Percentiles rank a stretch among this genome's conserved stretches.
Conservation (phyloP, 35 echinoderm and acorn worm species). For the Lytechinus pictus region DNA sequence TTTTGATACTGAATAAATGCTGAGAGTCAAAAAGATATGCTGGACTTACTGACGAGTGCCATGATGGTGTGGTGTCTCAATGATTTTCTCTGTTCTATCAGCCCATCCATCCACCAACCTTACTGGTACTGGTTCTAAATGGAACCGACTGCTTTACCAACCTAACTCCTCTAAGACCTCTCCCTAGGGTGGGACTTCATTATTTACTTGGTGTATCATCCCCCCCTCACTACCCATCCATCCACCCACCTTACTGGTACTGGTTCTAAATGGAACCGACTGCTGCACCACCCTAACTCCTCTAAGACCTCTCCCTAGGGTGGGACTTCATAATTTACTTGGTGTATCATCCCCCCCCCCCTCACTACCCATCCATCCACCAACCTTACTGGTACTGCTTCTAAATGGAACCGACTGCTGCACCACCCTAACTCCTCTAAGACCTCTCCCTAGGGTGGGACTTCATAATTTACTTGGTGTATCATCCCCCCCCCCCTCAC, state of each 20-base stretch:
- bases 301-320: conserved; percentile 69
- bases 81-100: too few species aligned
- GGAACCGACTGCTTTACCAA: conserved; percentile 81
- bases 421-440: conserved; percentile 67
- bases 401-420: conserved; percentile 89
- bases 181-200: conserved; percentile 81
- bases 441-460: conserved; percentile 78
- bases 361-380: not conserved
- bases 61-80: too few species aligned
- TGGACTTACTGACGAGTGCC: too few species aligned
- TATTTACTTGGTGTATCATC: too few species aligned
- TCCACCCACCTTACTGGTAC: conserved; percentile 81
- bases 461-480: too few species aligned
- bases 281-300: conserved; percentile 81
- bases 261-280: conserved; percentile 82
- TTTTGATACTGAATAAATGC: too few species aligned
- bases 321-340: too few species aligned
- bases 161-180: conserved; percentile 70
- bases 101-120: conserved; percentile 58
- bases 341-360: too few species aligned
- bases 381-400: conserved; percentile 85
- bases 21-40: too few species aligned
- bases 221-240: not conserved
- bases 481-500: not conserved
- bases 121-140: conserved; percentile 84